Evolutionary conservation across 2,888 invertebrate species (phyloP).

Genomic region (Therioaphis trifolii): DNA sequence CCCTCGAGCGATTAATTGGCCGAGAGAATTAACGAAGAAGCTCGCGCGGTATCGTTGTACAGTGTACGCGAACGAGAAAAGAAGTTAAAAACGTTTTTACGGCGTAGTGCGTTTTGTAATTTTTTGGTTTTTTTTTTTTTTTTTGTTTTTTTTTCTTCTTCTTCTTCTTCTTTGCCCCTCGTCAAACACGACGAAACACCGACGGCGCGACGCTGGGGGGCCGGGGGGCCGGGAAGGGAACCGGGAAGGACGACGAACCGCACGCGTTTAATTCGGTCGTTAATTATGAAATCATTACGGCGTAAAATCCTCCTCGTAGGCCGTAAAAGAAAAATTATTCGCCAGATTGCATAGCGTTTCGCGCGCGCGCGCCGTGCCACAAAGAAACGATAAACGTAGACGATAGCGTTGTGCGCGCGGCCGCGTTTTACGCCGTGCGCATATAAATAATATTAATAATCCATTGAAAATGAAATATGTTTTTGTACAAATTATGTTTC

Average conservation of each 20-base stretch:
- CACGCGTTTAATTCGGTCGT: slow-evolving; percentile 44
- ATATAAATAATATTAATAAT: not conserved
- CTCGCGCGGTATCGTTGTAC: not conserved
- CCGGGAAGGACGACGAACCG: slow-evolving; percentile 44
- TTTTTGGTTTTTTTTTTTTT: not conserved
- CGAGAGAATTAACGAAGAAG: not conserved
- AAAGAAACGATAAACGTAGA: slow-evolving; percentile 10
- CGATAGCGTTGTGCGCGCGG: not conserved
- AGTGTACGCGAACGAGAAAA: not conserved
- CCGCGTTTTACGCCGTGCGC: not conserved
- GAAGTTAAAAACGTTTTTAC: not conserved
- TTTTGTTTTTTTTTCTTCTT: not conserved
- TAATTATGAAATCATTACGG: slow-evolving; percentile 53
- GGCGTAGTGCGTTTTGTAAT: too few species aligned
- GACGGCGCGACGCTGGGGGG: too few species aligned
- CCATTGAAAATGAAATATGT: not conserved
- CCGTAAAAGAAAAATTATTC: slow-evolving; percentile 31
- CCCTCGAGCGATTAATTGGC: too few species aligned
- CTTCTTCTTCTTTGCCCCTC: too few species aligned
- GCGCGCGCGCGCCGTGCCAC: too few species aligned
- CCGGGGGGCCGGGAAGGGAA: not conserved
- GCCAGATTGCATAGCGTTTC: slow-evolving; percentile 40
- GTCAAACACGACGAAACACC: too few species aligned
- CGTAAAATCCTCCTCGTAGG: slow-evolving; percentile 32
- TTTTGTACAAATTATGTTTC: not conserved